A percentile compares a stretch with the other conserved stretches of the same genome.
These are phyloP conservation scores for Pangasianodon hypophthalmus DNA, from an alignment of 2,113 vertebrate genomes.

Conservation along the genomic window DNA sequence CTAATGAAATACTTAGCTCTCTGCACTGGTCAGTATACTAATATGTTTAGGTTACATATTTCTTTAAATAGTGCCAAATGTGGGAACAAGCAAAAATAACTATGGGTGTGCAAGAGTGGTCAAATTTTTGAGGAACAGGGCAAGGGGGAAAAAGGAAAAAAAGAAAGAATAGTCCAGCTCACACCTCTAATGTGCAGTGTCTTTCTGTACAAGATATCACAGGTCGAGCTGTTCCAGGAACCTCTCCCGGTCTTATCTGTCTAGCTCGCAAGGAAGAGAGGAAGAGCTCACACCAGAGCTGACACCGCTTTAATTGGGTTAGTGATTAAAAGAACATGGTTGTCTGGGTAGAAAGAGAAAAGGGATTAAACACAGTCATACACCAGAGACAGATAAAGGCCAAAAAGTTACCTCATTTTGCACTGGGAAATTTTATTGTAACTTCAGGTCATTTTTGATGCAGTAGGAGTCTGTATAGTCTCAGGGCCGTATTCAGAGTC, in stretches of 20 bases:
- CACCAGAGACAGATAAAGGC: conserved; percentile 56
- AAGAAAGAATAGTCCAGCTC: conserved; percentile 4
- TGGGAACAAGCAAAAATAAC: neutral
- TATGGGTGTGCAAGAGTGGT: neutral
- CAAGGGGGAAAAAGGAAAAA: neutral
- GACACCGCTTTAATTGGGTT: conserved; percentile 80
- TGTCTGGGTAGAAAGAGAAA: conserved; percentile 68
- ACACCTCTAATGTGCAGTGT: neutral
- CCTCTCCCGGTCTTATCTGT: conserved; percentile 37
- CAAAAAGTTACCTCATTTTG: neutral
- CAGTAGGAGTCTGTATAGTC: neutral
- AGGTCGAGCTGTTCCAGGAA: conserved; percentile 3
- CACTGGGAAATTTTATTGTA: neutral
- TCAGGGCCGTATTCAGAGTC: neutral
- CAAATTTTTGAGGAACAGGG: neutral
- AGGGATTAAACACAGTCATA: conserved; percentile 74
- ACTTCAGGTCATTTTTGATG: neutral
- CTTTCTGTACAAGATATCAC: neutral
- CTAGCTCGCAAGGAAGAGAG: conserved; percentile 45
- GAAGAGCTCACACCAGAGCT: conserved; percentile 73
- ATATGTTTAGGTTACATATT: neutral
- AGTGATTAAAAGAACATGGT: conserved; percentile 85
- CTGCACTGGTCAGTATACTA: neutral
- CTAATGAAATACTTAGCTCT: neutral
- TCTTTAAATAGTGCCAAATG: neutral